A percentile compares a stretch with the other conserved stretches of the same genome.
These are phyloP conservation scores for Euleptes europaea DNA, from an alignment of 2,113 vertebrate genomes.

Conservation along the genomic window DNA sequence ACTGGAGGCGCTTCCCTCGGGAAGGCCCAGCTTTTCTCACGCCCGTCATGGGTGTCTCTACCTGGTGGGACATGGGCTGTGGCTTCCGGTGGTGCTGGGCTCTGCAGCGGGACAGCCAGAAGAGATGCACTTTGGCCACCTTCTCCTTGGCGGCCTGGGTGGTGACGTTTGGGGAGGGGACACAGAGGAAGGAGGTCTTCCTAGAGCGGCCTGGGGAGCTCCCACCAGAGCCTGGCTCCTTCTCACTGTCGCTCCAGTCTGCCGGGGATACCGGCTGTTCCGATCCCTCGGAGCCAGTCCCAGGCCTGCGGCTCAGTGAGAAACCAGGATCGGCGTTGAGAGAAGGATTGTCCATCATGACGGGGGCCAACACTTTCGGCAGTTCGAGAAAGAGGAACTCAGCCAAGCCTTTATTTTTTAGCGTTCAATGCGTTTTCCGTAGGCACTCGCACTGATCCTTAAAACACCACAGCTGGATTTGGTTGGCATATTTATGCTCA, in stretches of 20 bases:
- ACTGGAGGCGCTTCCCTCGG: background rate
- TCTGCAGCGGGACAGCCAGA: background rate
- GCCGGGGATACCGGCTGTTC: background rate
- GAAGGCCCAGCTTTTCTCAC: background rate
- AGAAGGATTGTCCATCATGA: slow-evolving; percentile 23
- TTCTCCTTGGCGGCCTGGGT: background rate
- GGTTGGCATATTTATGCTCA: background rate
- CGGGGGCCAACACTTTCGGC: background rate
- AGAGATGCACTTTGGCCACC: background rate
- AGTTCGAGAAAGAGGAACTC: background rate
- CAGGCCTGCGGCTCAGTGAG: background rate
- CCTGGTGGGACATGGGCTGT: accelerated
- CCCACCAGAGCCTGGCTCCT: background rate
- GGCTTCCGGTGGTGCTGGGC: background rate
- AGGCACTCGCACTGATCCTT: background rate
- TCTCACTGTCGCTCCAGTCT: background rate
- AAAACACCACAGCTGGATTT: background rate
- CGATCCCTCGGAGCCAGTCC: background rate
- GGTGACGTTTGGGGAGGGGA: accelerated
- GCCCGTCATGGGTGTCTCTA: background rate
- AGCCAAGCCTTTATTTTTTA: background rate
- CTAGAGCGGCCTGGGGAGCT: accelerated
- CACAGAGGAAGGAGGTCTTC: accelerated
- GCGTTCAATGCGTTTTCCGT: background rate
- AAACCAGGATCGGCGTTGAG: background rate